Evolutionary conservation across 2,113 vertebrate genomes (phyloP), one percentile per base, ranked within the genome.

Genomic region (Colinus virginianus): DNA sequence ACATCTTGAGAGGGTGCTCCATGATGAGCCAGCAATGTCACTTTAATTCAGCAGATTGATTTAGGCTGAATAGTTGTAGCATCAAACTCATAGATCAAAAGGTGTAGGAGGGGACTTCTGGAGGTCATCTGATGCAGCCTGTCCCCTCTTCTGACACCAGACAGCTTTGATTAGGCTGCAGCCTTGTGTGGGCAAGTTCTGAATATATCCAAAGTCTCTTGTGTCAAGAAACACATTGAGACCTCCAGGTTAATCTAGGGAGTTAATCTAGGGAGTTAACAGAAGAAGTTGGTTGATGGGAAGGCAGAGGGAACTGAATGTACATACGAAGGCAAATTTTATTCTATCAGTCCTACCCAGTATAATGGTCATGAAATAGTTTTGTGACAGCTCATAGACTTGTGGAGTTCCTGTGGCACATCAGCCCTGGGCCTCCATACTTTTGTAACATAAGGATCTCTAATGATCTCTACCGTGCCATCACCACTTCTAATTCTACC

Each of bases 401-500:
- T 25, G 34, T 26, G 30, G 70, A 84, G 6, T 10, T 95, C 62
- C 53, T 66, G 48, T 40, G 62, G 58, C 45, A 72, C 30, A 1
- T 82, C 48, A 68, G 26, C n/a, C 84, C 63, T 74, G 49, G 55
- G 56, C 64, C 32, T 79, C 71, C 6, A n/a, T 4, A 22, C 23
- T 1, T 0, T 56, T 90, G 59, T 18, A 88, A 67, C 45, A 49
- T 51, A 69, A 45, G 78, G 74, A 82, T 74, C 71, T 91, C 85
- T 32, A 59, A 82, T 91, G 59, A 94, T 68, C 46, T 77, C 55
- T 77, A 21, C 72, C 90, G 46, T 51, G 72, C 40, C 1, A 0
- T 94, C 85, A 88, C 78, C 72, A 71, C 56, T 48, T 86, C 83
- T 63, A 78, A 71, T 91, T 91, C 94, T 56, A 34, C 59, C 51